Evolutionary conservation across 2,888 invertebrate genomes (phyloP).

Genomic region (Thymelicus acteon): DNA sequence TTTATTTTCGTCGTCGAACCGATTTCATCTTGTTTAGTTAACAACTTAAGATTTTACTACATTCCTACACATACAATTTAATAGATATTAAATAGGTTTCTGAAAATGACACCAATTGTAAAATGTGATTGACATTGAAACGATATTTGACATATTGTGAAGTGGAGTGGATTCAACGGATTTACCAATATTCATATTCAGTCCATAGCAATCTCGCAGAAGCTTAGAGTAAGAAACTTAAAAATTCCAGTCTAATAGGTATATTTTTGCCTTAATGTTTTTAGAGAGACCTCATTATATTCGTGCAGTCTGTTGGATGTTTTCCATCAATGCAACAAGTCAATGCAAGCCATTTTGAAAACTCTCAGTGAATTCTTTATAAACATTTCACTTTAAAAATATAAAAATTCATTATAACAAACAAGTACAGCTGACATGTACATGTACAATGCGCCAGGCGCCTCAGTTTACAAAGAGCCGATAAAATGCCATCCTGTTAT

Average conservation of each 20-base stretch:
- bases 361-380: not conserved
- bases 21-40: no score
- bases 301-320: not conserved
- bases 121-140: slow-evolving; percentile 29
- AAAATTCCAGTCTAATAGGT: slow-evolving; percentile 2
- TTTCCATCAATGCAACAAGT: no score
- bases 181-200: slow-evolving; percentile 21
- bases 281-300: not conserved
- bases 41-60: no score
- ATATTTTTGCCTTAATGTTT: slow-evolving; percentile 13
- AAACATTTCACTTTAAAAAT: not conserved
- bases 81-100: no score
- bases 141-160: slow-evolving; percentile 13
- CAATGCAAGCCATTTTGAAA: not conserved
- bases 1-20: no score
- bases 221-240: slow-evolving; percentile 22
- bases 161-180: slow-evolving; percentile 21
- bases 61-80: no score
- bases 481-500: slow-evolving; percentile 29
- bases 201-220: slow-evolving; percentile 22
- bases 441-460: not conserved
- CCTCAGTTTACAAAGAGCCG: slow-evolving; percentile 5
- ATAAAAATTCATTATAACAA: not conserved
- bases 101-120: slow-evolving; percentile 15
- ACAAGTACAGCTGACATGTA: no score